Conservation (phyloP, 2,113 vertebrate genomes). For the Oreochromis tanganicae region DNA sequence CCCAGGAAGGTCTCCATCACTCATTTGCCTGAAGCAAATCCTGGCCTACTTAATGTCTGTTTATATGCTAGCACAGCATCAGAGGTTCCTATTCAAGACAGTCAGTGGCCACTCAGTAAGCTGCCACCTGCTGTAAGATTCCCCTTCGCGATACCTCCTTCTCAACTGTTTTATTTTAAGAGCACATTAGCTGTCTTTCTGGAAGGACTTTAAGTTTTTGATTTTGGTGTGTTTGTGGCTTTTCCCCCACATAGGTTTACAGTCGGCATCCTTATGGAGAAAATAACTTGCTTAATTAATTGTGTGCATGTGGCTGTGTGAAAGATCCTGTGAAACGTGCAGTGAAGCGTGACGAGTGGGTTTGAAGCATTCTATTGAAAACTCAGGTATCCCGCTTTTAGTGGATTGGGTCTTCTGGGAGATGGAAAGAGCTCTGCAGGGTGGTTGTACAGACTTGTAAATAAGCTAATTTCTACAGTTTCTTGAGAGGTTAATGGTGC, state of each 20-base stretch:
- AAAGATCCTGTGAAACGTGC: constrained; percentile 75
- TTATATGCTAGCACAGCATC: constrained; percentile 27
- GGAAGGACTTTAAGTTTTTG: background rate
- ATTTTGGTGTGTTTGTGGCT: constrained; percentile 9
- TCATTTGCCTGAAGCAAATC: constrained; percentile 71
- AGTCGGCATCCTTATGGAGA: background rate
- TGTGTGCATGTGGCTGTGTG: constrained; percentile 19
- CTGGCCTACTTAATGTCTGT: constrained; percentile 35
- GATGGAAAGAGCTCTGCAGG: constrained; percentile 71
- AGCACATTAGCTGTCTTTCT: constrained; percentile 4
- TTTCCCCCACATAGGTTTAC: constrained; percentile 31
- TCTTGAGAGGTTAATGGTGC: constrained; percentile 51
- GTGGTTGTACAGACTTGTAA: constrained; percentile 86
- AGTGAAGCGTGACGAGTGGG: constrained; percentile 75
- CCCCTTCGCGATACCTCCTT: constrained; percentile 48
- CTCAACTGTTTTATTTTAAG: constrained; percentile 6
- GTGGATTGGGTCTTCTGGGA: constrained; percentile 74
- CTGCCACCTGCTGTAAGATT: constrained; percentile 44
- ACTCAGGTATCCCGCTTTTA: constrained; percentile 94
- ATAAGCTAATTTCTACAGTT: constrained; percentile 84
- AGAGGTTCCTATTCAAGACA: constrained; percentile 22
- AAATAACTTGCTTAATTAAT: constrained; percentile 9
- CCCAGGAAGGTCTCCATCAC: constrained; percentile 58
- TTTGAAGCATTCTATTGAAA: constrained; percentile 78
- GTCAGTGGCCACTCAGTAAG: constrained; percentile 2